Evolutionary conservation across 2,797 vertebrate species (phyloP).

Genomic region (Pithecia hirsuta): DNA sequence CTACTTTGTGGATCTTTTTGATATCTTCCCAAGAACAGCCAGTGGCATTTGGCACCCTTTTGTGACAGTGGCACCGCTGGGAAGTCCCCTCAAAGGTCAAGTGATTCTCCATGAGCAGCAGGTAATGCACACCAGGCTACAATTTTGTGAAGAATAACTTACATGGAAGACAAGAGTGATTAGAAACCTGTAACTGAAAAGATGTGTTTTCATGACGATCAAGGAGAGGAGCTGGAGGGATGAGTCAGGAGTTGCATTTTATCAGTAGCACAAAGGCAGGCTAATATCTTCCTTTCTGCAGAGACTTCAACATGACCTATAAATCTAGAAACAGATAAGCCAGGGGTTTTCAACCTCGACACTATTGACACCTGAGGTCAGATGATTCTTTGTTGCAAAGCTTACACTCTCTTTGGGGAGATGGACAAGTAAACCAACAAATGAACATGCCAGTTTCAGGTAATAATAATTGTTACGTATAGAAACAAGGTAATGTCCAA

Average conservation of each 20-base stretch:
- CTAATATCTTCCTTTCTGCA: not conserved
- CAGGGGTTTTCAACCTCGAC: not conserved
- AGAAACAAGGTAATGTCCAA: not conserved
- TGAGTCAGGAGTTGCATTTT: not conserved
- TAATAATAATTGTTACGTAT: not conserved
- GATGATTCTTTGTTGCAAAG: not conserved
- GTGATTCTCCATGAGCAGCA: slow-evolving; percentile 96
- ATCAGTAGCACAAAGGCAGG: not conserved
- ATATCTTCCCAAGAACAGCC: slow-evolving; percentile 92
- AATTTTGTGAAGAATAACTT: not conserved
- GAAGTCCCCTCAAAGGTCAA: slow-evolving; percentile 92
- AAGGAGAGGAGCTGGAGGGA: not conserved
- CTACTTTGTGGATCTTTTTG: slow-evolving; percentile 91
- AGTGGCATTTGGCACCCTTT: slow-evolving; percentile 95
- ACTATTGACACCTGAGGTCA: not conserved
- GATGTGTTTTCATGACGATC: not conserved
- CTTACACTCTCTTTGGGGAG: not conserved
- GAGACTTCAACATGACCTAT: not conserved
- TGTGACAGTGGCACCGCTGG: slow-evolving; percentile 91
- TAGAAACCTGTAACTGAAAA: not conserved
- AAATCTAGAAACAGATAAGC: not conserved
- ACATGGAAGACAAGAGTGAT: not conserved
- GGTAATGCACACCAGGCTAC: slow-evolving; percentile 83
- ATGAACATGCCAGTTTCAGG: not conserved
- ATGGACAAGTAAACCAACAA: not conserved